A percentile compares a stretch with the other conserved stretches of the same genome.
Evolutionary conservation across 2,113 vertebrate genomes (phyloP).

Genomic region (Elephas maximus): DNA sequence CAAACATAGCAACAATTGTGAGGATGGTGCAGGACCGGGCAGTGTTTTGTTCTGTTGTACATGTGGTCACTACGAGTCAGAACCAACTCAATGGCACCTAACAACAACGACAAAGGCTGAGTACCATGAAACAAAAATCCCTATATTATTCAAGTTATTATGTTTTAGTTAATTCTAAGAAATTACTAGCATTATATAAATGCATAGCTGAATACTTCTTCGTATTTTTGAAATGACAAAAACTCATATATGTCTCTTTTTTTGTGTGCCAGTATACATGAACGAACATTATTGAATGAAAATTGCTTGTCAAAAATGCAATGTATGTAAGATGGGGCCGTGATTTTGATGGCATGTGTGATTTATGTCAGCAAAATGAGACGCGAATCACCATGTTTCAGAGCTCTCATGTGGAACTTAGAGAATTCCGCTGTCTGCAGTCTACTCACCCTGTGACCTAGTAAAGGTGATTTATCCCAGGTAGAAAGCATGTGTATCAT

Average conservation of each 20-base stretch:
- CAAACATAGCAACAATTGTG: too few relatives aligned
- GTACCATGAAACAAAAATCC: not conserved
- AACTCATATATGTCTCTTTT: slow-evolving; percentile 3
- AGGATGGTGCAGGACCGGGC: too few relatives aligned
- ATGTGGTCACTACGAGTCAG: too few relatives aligned
- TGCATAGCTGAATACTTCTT: slow-evolving; percentile 8
- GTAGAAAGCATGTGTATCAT: slow-evolving; percentile 55
- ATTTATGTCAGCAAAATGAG: slow-evolving; percentile 58
- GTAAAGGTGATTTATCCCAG: slow-evolving; percentile 57
- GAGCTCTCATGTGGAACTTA: slow-evolving; percentile 40
- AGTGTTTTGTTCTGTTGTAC: too few relatives aligned
- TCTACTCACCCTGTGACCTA: slow-evolving; percentile 58
- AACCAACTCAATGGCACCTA: too few relatives aligned
- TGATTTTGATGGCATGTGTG: slow-evolving; percentile 66
- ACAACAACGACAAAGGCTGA: not conserved
- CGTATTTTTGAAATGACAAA: slow-evolving; percentile 37
- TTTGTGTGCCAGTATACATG: slow-evolving; percentile 28
- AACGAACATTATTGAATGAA: slow-evolving; percentile 60
- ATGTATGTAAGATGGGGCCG: slow-evolving; percentile 3
- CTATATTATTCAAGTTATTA: not conserved
- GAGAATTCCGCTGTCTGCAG: slow-evolving; percentile 51
- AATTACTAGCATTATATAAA: slow-evolving; percentile 32
- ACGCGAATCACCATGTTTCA: slow-evolving; percentile 48
- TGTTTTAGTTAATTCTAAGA: slow-evolving; percentile 53
- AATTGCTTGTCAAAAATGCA: slow-evolving; percentile 70